Conservation (phyloP, 2,888 invertebrate genomes). For the Campaea margaritaria region DNA sequence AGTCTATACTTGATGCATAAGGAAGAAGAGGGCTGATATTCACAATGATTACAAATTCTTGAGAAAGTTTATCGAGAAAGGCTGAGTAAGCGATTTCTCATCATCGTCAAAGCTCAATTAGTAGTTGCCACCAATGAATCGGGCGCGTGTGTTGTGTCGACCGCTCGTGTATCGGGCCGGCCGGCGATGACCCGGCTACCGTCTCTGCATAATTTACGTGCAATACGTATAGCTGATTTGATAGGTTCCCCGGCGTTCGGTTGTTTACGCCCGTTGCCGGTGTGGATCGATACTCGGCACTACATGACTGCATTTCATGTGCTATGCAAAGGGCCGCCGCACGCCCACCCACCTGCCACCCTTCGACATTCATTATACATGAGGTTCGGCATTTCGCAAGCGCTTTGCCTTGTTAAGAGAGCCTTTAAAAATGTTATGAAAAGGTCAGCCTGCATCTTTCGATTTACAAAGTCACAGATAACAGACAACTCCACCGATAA, state of each 20-base stretch:
- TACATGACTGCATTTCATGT: slow-evolving; percentile 16
- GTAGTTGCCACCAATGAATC: slow-evolving; percentile 2
- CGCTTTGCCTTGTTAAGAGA: too few species aligned
- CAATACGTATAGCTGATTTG: slow-evolving; percentile 13
- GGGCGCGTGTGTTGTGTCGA: slow-evolving; percentile 9
- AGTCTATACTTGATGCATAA: background rate
- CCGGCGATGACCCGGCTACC: slow-evolving; percentile 46
- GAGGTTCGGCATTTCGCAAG: too few species aligned
- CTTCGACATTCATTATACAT: slow-evolving; percentile 1
- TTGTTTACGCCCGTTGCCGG: background rate
- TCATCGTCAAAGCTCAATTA: slow-evolving; percentile 7
- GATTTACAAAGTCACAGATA: too few species aligned
- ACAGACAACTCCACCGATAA: too few species aligned
- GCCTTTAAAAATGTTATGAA: too few species aligned
- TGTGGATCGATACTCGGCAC: slow-evolving; percentile 15
- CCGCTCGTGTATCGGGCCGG: slow-evolving; percentile 38
- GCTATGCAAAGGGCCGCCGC: slow-evolving; percentile 10
- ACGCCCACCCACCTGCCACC: slow-evolving; percentile 1
- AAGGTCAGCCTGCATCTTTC: too few species aligned
- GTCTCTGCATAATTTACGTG: slow-evolving; percentile 42
- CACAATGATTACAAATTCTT: too few species aligned
- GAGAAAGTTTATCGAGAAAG: slow-evolving; percentile 1
- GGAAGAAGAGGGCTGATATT: too few species aligned
- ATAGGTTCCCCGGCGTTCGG: slow-evolving; percentile 2
- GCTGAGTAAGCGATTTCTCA: slow-evolving; percentile 7